Conservation (phyloP, 2,797 vertebrate species). For the Selene dorsalis region DNA sequence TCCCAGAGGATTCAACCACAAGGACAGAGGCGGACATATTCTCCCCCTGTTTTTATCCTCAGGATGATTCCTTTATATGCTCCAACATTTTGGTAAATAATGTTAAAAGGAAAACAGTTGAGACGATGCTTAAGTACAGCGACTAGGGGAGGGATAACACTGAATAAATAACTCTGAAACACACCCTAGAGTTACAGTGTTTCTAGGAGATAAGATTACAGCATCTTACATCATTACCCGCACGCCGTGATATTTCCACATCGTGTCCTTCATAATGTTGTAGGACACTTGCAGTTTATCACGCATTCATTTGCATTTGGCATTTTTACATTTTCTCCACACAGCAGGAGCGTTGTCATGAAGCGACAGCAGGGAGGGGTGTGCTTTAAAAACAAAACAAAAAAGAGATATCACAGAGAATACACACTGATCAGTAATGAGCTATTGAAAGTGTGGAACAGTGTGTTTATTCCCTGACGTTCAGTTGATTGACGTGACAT, state of each 20-base stretch:
- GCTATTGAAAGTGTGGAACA: background rate
- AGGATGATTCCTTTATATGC: conserved; percentile 6
- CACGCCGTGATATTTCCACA: conserved; percentile 30
- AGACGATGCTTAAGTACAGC: conserved; percentile 15
- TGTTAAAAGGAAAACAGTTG: conserved; percentile 1
- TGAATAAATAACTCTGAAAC: conserved; percentile 36
- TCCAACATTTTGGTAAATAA: conserved; percentile 17
- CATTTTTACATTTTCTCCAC: conserved; percentile 30
- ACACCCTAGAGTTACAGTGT: conserved; percentile 49
- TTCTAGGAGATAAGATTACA: conserved; percentile 64
- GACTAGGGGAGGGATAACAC: conserved; percentile 14
- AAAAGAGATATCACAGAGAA: background rate
- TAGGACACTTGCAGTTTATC: conserved; percentile 45
- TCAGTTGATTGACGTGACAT: background rate
- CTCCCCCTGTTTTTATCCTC: conserved; percentile 10
- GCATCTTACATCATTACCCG: conserved; percentile 57
- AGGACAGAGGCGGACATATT: background rate
- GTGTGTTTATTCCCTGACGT: background rate
- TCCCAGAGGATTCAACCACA: conserved; percentile 2
- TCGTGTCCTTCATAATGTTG: conserved; percentile 38
- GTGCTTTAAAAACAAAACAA: background rate
- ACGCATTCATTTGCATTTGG: conserved; percentile 48
- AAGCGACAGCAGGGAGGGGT: background rate
- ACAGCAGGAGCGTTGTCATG: conserved; percentile 22
- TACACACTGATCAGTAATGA: background rate